phyloP scores from a whole-genome alignment of 2,113 vertebrate genomes.

The Tachysurus fulvidraco region DNA sequence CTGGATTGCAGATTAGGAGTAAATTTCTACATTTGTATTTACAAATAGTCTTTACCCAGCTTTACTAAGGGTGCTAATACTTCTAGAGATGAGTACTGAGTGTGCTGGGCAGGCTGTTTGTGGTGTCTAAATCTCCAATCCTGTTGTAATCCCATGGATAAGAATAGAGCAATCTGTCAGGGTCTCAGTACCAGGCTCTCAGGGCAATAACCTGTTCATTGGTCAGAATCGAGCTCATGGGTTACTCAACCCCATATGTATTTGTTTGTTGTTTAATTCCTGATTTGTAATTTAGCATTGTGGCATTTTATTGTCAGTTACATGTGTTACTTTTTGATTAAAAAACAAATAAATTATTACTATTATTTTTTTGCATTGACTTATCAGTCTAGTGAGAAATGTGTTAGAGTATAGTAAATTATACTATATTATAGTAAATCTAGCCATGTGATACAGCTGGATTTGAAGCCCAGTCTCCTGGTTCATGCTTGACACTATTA shows the following conservation, averaged over 20 bases:
- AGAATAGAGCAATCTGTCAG: constrained; percentile 65
- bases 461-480: too few relatives aligned
- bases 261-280: background rate
- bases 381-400: background rate
- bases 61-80: background rate
- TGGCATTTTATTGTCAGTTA: background rate
- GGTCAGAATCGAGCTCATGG: background rate
- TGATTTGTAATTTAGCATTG: background rate
- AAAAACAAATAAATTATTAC: background rate
- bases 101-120: constrained; percentile 52
- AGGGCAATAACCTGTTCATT: background rate
- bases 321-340: background rate
- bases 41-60: background rate
- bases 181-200: constrained; percentile 28
- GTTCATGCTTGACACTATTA: too few relatives aligned
- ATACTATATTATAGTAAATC: too few relatives aligned
- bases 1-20: too few relatives aligned
- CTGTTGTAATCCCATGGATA: constrained; percentile 69
- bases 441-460: too few relatives aligned
- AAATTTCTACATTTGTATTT: background rate
- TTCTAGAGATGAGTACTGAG: constrained; percentile 56
- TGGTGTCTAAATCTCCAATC: constrained; percentile 66
- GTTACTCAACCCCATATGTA: background rate
- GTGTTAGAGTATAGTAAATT: background rate
- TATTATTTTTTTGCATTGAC: background rate